Evolutionary conservation across 2,113 vertebrate species (phyloP).

Genomic region (Archilochus colubris): DNA sequence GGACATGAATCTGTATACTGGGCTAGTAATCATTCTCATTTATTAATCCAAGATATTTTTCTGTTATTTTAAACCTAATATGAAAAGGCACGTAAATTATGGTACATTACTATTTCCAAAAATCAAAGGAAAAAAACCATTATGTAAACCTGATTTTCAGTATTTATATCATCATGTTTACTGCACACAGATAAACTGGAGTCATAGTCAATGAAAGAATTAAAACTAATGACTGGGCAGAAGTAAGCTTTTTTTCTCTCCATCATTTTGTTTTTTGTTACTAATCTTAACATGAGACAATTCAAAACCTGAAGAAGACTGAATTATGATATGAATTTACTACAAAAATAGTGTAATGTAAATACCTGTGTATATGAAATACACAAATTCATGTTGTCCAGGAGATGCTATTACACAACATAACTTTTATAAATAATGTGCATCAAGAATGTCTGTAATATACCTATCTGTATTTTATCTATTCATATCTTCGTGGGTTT

Average conservation of each 20-base stretch:
- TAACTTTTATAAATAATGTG: not conserved
- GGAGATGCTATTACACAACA: not conserved
- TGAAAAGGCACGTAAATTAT: not conserved
- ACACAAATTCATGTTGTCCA: accelerated
- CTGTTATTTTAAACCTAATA: not conserved
- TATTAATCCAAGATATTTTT: not conserved
- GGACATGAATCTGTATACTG: not conserved
- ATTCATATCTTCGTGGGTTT: not conserved
- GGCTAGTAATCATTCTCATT: not conserved
- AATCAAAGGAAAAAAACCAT: not conserved
- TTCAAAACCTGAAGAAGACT: not conserved
- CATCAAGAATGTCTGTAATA: not conserved
- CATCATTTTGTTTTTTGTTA: not conserved
- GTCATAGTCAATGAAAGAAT: not conserved
- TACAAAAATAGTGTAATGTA: not conserved
- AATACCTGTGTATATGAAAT: not conserved
- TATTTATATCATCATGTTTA: not conserved
- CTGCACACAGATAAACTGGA: not conserved
- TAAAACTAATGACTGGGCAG: not conserved
- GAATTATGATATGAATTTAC: not conserved
- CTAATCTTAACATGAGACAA: not conserved
- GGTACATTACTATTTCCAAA: not conserved
- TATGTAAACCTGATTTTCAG: not conserved
- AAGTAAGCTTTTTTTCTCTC: not conserved
- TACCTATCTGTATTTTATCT: not conserved